Percentiles rank a stretch among this genome's conserved stretches.
phyloP scores from a whole-genome alignment of 1,140 invertebrate genomes.

The Ceratosolen solmsi region DNA sequence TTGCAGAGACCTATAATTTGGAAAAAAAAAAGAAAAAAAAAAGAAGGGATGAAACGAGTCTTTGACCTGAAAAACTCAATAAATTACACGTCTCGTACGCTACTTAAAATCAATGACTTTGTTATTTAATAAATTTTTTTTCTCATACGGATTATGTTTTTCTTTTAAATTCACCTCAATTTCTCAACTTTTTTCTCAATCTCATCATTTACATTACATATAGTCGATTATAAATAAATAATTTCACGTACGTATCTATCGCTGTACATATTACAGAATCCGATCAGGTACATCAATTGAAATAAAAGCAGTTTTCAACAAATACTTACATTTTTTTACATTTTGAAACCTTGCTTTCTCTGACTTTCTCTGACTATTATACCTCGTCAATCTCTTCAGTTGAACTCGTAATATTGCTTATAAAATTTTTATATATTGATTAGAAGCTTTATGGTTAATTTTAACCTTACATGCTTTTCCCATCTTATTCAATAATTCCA shows the following conservation, averaged over 20 bases:
- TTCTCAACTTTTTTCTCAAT: neutral
- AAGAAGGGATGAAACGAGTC: neutral
- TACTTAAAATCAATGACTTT: neutral
- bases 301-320: neutral
- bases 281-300: neutral
- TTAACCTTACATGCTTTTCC: no score
- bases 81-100: no score
- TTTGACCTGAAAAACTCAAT: constrained; percentile 14
- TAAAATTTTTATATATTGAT: neutral
- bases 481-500: neutral
- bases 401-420: neutral
- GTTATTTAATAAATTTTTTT: neutral
- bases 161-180: neutral
- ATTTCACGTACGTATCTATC: no score
- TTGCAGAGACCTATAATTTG: neutral
- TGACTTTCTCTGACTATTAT: neutral
- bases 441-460: neutral
- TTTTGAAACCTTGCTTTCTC: neutral
- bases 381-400: neutral
- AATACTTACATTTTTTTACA: neutral
- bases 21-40: neutral
- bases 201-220: neutral
- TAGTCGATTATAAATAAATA: neutral
- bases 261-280: no score
- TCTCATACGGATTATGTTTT: neutral